phyloP scores from a whole-genome alignment of 2,113 vertebrate genomes.

The Hyperopisus bebe region DNA sequence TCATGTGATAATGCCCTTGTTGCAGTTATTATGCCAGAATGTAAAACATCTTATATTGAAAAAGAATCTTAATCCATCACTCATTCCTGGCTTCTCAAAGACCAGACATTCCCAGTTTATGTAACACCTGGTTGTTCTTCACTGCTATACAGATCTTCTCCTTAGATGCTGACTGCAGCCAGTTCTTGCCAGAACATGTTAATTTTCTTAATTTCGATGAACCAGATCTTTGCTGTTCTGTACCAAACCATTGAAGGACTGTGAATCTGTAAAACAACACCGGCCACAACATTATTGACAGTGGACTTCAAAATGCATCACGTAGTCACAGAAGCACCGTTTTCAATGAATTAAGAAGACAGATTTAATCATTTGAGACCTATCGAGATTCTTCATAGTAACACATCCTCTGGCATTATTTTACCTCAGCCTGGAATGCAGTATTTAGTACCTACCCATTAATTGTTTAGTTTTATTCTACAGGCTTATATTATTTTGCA shows the following conservation, averaged over 20 bases:
- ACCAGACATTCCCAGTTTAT: neutral
- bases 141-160: conserved; percentile 7
- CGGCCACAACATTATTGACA: neutral
- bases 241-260: neutral
- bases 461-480: neutral
- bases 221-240: neutral
- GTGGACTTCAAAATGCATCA: neutral
- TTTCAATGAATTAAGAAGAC: neutral
- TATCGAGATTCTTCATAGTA: neutral
- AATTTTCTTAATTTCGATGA: neutral
- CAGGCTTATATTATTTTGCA: neutral
- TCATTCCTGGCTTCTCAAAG: neutral
- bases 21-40: conserved; percentile 10
- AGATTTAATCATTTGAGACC: neutral
- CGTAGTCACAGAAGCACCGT: neutral
- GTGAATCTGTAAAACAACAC: neutral
- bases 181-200: neutral
- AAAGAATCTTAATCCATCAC: neutral
- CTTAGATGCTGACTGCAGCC: neutral
- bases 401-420: neutral
- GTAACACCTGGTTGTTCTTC: conserved; percentile 16
- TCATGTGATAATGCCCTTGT: conserved; percentile 3
- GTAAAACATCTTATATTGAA: conserved; percentile 20
- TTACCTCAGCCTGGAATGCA: neutral
- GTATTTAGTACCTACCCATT: neutral